Percentiles rank a stretch among this genome's conserved stretches.
These are phyloP conservation scores for Nicator chloris DNA, from an alignment of 2,113 vertebrate genomes.

Conservation along the genomic window DNA sequence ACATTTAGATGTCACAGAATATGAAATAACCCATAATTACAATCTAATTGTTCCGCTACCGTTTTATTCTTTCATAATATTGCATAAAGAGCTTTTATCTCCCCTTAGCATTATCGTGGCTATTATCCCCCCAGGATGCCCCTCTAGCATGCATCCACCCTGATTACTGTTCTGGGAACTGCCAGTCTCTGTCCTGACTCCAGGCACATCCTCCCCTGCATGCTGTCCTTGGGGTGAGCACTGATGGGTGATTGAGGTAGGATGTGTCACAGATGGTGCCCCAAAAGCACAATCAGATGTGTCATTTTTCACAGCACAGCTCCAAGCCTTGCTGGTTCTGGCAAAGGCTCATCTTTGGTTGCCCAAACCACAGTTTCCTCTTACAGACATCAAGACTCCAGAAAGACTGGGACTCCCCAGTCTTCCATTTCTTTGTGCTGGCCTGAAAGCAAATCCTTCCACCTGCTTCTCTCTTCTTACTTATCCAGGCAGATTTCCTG, in stretches of 20 bases:
- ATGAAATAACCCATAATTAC: constrained; percentile 13
- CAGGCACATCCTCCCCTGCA: fast-evolving
- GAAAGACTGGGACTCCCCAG: background rate
- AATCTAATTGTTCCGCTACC: background rate
- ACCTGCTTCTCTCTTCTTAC: background rate
- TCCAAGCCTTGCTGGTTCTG: background rate
- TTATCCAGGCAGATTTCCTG: background rate
- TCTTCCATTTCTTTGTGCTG: background rate
- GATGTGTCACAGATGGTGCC: background rate
- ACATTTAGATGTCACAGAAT: background rate
- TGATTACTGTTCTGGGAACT: background rate
- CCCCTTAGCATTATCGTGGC: background rate
- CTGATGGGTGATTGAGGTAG: background rate
- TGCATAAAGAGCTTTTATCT: background rate
- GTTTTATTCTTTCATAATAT: constrained; percentile 6
- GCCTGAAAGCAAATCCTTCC: background rate
- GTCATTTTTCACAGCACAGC: background rate
- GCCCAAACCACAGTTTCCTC: background rate
- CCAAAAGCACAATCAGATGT: background rate
- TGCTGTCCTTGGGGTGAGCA: background rate
- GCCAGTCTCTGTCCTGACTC: background rate
- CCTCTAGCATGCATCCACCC: background rate
- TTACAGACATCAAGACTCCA: background rate
- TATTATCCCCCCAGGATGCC: background rate
- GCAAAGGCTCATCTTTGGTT: background rate